Evolutionary conservation across 2,888 invertebrate genomes (phyloP), one percentile per base, ranked within the genome.

Genomic region (Apodemia duryi): DNA sequence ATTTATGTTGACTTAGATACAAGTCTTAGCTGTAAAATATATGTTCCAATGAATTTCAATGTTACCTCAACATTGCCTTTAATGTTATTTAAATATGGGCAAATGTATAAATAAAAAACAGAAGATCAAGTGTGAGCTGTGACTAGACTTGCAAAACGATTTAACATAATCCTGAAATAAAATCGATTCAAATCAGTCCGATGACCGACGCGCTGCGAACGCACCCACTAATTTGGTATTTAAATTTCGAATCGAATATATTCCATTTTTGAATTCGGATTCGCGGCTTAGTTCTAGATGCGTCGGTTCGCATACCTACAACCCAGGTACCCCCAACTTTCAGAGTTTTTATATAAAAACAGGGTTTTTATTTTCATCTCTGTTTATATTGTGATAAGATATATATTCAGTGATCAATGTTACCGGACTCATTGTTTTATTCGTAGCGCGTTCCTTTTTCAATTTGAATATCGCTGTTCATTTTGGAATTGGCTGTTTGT

Each of bases 381-480:
- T 66, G 62, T 67, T 21, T 54, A 28, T 32, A 57, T 29, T 1
- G 10, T 11, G 11, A 57, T 57, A 32, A 57, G 57, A 69, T 70
- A 68, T 68, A 69, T 62, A 65, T 35, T 49, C 62, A 64, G 54
- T 65, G 62, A 64, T 41, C 38, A 35, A 57, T 57, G 29, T 9
- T 0, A 29, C 9, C 29, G 13, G 28, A 13, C 82, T 80, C 85
- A 85, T 88, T 85, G 87, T 86, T 84, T 87, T 83, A 91, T 91
- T 89, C 91, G 79, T 73, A 69, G 71, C 86, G 88, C 91, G 91
- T 90, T 79, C 83, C 85, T 84, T 85, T 88, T 89, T 86, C 88
- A 90, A 91, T 91, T 90, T 89, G 86, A 91, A 90, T 87, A 88
- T 84, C 85, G 86, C 84, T 85, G 87, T 87, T 88, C 86, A 87